Base-by-base conservation (phyloP, 2,797 vertebrate species). In the Tenualosa thibaudeaui region DNA sequence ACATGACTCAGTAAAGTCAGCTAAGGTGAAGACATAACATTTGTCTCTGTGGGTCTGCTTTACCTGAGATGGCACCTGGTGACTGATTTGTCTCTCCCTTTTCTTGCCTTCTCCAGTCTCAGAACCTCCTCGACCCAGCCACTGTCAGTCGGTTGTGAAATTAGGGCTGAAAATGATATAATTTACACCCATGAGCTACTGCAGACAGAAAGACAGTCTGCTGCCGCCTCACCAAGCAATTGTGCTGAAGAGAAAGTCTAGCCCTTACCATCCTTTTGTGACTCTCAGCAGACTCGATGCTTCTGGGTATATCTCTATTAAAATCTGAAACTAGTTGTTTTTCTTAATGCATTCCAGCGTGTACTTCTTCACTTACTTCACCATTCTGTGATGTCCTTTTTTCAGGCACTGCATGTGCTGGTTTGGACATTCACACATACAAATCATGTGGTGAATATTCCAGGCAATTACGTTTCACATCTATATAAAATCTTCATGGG, bases 81-180 rank as follows among this genome's bases (percentile, higher is more conserved):
- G 40, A 17, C 40, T 43, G 71, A 78, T 78, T 78, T 78, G 71
- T 78, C 71, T 78, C 40, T 78, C 54, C 19, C 75, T 78, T 62
- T 65, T 85, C 84, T 71, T n/a, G 68, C 71, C 50, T n/a, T 84
- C 85, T 86, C 84, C n/a, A 71, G 54, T 19, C 54, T 56, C 54
- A 56, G 85, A 82, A 65, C 81, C 86, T 81, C 75, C 54, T 68
- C 54, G 68, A 71, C 75, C 83, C 81, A 78, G 85, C 60, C 81
- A 82, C 54, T 88, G 81, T 86, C 85, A 87, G 81, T 87, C 85
- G 84, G 82, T 83, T 85, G 82, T 89, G 81, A 87, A 89, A 88
- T 87, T 84, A 87, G 85, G 65, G 58, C 83, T 54, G 83, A 83
- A 83, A 84, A 86, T 84, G 26, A 86, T 81, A 84, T 56, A 82